Percentiles rank a stretch among this genome's conserved stretches.
These are phyloP conservation scores for Acanthornis magna DNA, from an alignment of 2,797 vertebrate genomes.

Conservation along the genomic window DNA sequence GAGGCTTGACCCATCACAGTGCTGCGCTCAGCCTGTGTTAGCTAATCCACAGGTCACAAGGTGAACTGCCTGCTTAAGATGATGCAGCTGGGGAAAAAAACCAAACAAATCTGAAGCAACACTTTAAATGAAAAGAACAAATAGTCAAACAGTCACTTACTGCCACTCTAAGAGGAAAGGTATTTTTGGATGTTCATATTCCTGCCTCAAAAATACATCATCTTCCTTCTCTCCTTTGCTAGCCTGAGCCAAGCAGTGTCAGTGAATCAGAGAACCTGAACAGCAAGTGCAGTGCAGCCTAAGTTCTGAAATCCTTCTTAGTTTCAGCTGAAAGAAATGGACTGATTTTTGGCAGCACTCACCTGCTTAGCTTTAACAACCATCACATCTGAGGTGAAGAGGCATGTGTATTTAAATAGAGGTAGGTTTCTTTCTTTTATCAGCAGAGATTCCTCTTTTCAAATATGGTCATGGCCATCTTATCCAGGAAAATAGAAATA, in stretches of 20 bases:
- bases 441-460: not conserved
- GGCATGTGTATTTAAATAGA: not conserved
- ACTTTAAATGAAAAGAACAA: not conserved
- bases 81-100: not conserved
- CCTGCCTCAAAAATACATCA: not conserved
- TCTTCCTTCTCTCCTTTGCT: not conserved
- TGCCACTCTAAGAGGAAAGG: not conserved
- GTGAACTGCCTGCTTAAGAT: not conserved
- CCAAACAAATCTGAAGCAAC: not conserved
- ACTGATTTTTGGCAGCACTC: not conserved
- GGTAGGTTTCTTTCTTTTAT: not conserved
- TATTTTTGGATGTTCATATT: not conserved
- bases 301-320: not conserved
- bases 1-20: not conserved
- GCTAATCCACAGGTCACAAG: not conserved
- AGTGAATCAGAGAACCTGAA: not conserved
- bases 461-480: not conserved
- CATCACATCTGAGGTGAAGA: not conserved
- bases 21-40: not conserved
- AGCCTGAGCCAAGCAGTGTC: not conserved
- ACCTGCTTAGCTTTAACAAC: not conserved
- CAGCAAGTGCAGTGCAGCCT: not conserved
- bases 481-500: not conserved
- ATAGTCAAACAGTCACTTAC: not conserved
- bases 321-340: not conserved